Conservation (phyloP, 2,888 invertebrate genomes). For the Carpatolechia fugitivella region DNA sequence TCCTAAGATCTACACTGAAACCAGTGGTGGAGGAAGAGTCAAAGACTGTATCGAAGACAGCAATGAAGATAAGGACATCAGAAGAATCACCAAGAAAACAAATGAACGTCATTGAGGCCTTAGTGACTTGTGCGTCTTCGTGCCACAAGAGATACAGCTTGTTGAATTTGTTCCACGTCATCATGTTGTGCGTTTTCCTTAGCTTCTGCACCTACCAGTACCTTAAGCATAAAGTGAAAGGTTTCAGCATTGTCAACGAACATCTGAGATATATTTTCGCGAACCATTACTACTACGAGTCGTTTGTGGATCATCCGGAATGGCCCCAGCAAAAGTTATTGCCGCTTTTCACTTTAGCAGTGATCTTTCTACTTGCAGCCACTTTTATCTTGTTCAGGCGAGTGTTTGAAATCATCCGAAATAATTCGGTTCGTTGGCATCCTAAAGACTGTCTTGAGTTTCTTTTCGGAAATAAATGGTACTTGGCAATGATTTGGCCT, state of each 20-base stretch:
- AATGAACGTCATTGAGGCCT: not conserved
- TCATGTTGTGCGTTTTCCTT: not conserved
- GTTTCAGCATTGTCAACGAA: not conserved
- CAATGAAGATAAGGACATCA: no score
- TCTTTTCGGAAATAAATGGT: no score
- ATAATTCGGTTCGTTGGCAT: no score
- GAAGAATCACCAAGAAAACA: no score
- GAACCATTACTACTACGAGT: not conserved
- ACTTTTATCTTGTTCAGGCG: not conserved
- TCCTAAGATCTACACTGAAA: no score
- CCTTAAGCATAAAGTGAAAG: not conserved
- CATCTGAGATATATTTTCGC: not conserved
- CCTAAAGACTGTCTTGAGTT: no score
- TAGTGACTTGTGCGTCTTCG: not conserved
- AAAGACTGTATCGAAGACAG: no score
- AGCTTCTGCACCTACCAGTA: not conserved
- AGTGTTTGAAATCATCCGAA: no score
- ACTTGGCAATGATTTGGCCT: no score
- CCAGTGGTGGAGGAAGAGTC: no score
- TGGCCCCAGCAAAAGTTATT: not conserved
- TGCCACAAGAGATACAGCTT: not conserved
- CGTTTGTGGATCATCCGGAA: not conserved
- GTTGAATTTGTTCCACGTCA: not conserved
- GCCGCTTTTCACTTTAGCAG: not conserved
- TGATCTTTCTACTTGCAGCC: not conserved